phyloP scores from a whole-genome alignment of 2,888 invertebrate species.

The Eupeodes latifasciatus region DNA sequence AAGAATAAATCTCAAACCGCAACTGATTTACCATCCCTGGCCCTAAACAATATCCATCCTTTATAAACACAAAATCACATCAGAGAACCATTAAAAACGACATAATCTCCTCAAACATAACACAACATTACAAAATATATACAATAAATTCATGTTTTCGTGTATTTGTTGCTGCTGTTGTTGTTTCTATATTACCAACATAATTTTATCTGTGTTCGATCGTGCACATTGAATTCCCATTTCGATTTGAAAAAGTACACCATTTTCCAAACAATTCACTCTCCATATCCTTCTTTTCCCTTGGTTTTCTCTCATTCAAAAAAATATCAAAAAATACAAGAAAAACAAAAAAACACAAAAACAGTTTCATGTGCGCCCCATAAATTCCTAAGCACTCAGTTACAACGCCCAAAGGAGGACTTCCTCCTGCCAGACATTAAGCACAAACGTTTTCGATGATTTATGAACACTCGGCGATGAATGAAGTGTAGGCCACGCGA shows the following conservation, averaged over 20 bases:
- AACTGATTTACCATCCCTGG: neutral
- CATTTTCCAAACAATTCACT: constrained; percentile 46
- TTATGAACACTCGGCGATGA: constrained; percentile 73
- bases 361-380: constrained; percentile 68
- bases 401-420: constrained; percentile 72
- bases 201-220: constrained; percentile 72
- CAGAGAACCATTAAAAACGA: constrained; percentile 66
- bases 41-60: neutral
- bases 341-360: constrained; percentile 12
- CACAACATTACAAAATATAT: constrained; percentile 63
- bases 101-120: constrained; percentile 65
- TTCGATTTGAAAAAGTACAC: constrained; percentile 70
- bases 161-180: neutral
- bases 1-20: neutral
- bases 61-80: constrained; percentile 53
- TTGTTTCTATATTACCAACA: constrained; percentile 9
- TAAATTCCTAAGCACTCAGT: constrained; percentile 76
- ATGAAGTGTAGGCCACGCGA: constrained; percentile 62
- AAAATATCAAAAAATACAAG: neutral
- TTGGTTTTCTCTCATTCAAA: neutral
- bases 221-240: constrained; percentile 74
- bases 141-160: constrained; percentile 66
- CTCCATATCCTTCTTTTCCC: constrained; percentile 10
- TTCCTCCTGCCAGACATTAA: constrained; percentile 75
- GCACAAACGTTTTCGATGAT: constrained; percentile 75